Base-by-base conservation (phyloP, 2,888 invertebrate genomes). In the Cataglyphis rosenhaueri region DNA sequence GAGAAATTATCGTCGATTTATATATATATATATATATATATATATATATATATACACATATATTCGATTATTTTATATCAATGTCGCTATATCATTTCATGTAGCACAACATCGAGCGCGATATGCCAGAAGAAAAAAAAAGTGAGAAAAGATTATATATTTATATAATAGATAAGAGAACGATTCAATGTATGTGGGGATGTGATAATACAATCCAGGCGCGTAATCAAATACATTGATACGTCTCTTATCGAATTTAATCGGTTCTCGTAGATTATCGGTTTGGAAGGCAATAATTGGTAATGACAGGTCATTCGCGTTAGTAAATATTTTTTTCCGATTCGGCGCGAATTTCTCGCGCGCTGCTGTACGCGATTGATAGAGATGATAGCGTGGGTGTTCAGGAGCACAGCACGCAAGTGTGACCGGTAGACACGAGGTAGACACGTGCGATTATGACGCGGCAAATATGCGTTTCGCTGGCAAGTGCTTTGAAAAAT, bases 381-480 rank as follows among this genome's bases (percentile, higher is more conserved):
- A 32, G n/a, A 52, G 52, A 32, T 9, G 21, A 21, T n/a, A n/a
- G 12, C 52, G 38, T 25, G 25, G 29, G 25, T 18, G 18, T 18
- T 52, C n/a, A 35, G 38, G 35, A 66, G 15, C 9, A 5, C 18
- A 5, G 32, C 41, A 32, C 70, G 32, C 41, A 18, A 25, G 44
- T 12, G n/a, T 5, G 10, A 41, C 21, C 29, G 57, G 41, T 18
- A 59, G 68, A 78, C 70, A 78, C 59, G 78, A 57, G 70, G 21
- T 44, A 78, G 44, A 59, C 71, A 70, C 78, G 78, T 70, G 78
- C 41, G 21, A 70, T 44, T 52, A 21, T 9, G 44, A 25, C 44
- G 18, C 59, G 21, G 25, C 21, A 44, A 32, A 6, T 52, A 52
- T 3, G 61, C 10, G 29, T 1, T 25, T 32, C 38, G 3, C 9